Evolutionary conservation across 2,113 vertebrate genomes (phyloP), one percentile per base, ranked within the genome.

Genomic region (Pholis gunnellus): DNA sequence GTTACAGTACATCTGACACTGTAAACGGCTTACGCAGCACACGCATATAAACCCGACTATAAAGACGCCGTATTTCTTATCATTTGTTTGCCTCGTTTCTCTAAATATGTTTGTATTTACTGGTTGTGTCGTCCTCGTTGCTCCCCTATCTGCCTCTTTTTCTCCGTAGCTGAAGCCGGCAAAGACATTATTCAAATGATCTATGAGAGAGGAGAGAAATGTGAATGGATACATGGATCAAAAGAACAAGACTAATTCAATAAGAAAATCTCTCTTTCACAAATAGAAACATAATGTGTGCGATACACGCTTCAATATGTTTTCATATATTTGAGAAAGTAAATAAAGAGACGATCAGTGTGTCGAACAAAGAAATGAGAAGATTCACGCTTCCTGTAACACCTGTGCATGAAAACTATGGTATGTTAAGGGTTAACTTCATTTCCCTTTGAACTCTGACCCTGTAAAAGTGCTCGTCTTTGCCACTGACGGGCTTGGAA

Each of bases 181-280:
- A 42, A 69, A 79, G 66, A 74, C 54, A 1, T 56, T 11, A 79
- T 89, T 72, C 77, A 78, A 84, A 74, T 71, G 27, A 61, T 71
- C 82, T 38, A 44, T 48, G 65, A 34, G 22, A 17, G 38, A 72
- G 70, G 46, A 2, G n/a, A 69, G 48, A 73, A 78, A 65, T 18
- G 57, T 20, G 9, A 40, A 46, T 6, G 52, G 31, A 66, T 46
- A 42, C 44, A 14, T 4, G 11, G 20, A 48, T 72, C 60, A 66
- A 27, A n/a, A 42, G 31, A 71, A 25, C 17, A 7, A 22, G 34
- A 29, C 40, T n/a, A 74, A 50, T 57, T 48, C 59, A 71, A n/a
- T 38, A 27, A 31, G 48, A 65, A 36, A 66, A 40, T 54, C 27
- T 68, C 20, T 65, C 9, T 29, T 25, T 18, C 44, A 42, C 29